Evolutionary conservation across 2,888 invertebrate genomes (phyloP).

Genomic region (Ectropis crepuscularia): DNA sequence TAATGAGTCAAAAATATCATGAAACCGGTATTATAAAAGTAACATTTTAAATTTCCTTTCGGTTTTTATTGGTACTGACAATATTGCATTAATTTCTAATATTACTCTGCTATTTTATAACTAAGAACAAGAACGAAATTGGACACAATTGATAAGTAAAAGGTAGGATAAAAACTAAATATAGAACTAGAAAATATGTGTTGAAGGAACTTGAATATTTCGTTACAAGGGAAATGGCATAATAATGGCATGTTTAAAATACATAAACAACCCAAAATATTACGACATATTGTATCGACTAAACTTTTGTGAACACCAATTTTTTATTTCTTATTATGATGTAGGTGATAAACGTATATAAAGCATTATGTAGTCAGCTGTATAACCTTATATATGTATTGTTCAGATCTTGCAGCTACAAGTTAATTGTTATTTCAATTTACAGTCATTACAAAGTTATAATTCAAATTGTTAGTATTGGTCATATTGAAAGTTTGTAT

Average conservation of each 20-base stretch:
- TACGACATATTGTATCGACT: conserved; percentile 1
- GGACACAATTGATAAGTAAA: conserved; percentile 48
- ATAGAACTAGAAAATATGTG: conserved; percentile 60
- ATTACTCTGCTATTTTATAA: conserved; percentile 31
- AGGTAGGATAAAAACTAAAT: conserved; percentile 40
- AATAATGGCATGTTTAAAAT: conserved; percentile 67
- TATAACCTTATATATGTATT: conserved; percentile 4
- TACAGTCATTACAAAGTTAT: neutral
- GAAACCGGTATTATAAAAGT: too few relatives aligned
- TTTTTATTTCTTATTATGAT: conserved; percentile 6
- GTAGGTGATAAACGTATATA: neutral
- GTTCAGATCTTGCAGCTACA: conserved; percentile 12
- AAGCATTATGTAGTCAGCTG: conserved; percentile 5
- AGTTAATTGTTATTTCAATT: conserved; percentile 3
- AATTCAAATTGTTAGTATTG: neutral
- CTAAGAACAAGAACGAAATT: conserved; percentile 35
- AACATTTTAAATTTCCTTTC: too few relatives aligned
- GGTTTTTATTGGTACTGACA: too few relatives aligned
- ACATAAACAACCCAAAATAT: conserved; percentile 59
- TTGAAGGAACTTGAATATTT: conserved; percentile 65
- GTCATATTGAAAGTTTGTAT: neutral
- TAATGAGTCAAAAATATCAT: too few relatives aligned
- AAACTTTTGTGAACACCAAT: conserved; percentile 5
- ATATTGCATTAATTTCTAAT: conserved; percentile 6
- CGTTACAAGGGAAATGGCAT: conserved; percentile 64